Conservation (phyloP, 37 sponge, comb jelly and placozoan genomes). For the Amphimedon queenslandica region DNA sequence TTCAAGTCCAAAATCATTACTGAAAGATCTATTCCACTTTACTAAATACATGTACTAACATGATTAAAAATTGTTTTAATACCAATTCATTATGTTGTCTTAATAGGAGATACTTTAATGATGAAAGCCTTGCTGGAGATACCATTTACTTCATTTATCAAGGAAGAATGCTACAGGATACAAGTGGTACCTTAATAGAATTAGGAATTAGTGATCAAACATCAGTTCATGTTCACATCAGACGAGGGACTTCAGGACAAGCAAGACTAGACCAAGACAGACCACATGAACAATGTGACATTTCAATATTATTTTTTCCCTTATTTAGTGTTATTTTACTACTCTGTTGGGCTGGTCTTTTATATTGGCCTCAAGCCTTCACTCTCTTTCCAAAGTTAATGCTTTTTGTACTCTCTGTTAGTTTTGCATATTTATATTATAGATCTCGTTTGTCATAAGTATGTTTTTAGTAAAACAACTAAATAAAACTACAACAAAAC, state of each 20-base stretch:
- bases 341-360: conserved; percentile 35
- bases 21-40: too few relatives aligned
- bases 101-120: conserved; percentile 33
- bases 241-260: conserved; percentile 12
- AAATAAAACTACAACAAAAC: conserved; percentile 1
- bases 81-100: too few relatives aligned
- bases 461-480: not conserved
- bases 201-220: conserved; percentile 14
- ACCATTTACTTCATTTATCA: conserved; percentile 55
- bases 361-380: conserved; percentile 42
- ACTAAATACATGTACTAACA: too few relatives aligned
- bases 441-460: not conserved
- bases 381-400: conserved; percentile 36
- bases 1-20: too few relatives aligned
- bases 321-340: conserved; percentile 59
- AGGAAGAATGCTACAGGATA: conserved; percentile 38
- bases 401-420: conserved; percentile 47
- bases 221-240: conserved; percentile 56
- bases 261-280: not conserved
- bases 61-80: too few relatives aligned
- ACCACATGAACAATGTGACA: conserved; percentile 21
- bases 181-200: conserved; percentile 10
- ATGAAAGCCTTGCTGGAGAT: conserved; percentile 16
- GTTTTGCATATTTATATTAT: conserved; percentile 17
- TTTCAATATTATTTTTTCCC: conserved; percentile 52